These are phyloP conservation scores for Enteromius argenteus DNA, from an alignment of 2,797 vertebrate genomes.

Conservation along the genomic window DNA sequence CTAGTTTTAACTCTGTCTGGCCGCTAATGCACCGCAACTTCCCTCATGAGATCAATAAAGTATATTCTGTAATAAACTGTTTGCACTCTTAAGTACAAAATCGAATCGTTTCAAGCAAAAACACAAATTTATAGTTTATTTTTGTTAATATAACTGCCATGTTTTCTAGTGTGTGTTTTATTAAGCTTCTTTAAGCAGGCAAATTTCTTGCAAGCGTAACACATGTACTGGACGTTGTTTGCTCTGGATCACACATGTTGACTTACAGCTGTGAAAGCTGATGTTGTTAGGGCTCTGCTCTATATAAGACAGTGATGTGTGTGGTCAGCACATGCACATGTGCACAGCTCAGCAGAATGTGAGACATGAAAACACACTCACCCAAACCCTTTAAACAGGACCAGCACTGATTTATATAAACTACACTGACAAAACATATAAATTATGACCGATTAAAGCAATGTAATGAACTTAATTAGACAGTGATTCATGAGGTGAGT, in stretches of 20 bases:
- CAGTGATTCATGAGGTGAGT: background rate
- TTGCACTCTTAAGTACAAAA: background rate
- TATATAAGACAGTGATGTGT: background rate
- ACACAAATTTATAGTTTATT: background rate
- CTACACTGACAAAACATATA: background rate
- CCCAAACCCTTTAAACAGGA: background rate
- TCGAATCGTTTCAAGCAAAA: background rate
- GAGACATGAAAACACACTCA: slow-evolving; percentile 26
- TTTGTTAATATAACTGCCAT: too few species aligned
- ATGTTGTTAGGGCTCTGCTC: background rate
- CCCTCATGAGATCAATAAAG: slow-evolving; percentile 20
- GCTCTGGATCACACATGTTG: background rate
- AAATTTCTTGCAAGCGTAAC: background rate
- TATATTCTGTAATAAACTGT: background rate
- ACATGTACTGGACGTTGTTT: background rate
- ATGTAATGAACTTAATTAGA: background rate
- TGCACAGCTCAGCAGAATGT: slow-evolving; percentile 21
- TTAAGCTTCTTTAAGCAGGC: background rate
- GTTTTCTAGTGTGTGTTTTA: background rate
- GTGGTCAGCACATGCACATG: background rate
- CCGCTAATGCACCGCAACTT: background rate
- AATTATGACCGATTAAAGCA: slow-evolving; percentile 6
- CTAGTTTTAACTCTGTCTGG: background rate
- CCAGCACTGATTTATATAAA: background rate
- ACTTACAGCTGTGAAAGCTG: background rate